phyloP scores from a whole-genome alignment of 2,888 invertebrate genomes.

The Invenusta paracnida region DNA sequence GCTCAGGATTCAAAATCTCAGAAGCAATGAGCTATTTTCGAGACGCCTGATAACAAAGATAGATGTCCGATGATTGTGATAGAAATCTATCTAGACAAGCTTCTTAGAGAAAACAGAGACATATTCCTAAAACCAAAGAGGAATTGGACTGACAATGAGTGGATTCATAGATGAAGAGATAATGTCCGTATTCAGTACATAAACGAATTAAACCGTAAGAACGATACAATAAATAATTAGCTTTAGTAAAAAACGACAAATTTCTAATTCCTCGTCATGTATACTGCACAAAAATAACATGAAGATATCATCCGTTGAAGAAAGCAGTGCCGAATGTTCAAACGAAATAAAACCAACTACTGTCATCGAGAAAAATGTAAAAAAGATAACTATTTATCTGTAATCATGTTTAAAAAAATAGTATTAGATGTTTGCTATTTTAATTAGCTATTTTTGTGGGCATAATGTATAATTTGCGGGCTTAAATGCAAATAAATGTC shows the following conservation, averaged over 20 bases:
- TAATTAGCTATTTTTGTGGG: background rate
- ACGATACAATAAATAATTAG: too few species aligned
- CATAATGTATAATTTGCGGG: background rate
- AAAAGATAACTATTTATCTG: background rate
- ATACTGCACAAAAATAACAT: too few species aligned
- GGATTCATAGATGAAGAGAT: background rate
- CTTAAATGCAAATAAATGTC: background rate
- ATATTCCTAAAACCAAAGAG: background rate
- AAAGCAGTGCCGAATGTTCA: background rate
- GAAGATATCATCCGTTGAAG: background rate
- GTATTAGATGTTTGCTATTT: background rate
- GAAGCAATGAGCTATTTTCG: background rate
- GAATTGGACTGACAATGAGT: background rate
- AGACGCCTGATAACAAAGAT: background rate
- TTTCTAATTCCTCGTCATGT: too few species aligned
- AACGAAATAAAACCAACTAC: background rate
- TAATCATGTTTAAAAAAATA: background rate
- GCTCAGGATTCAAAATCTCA: background rate
- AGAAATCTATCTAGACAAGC: background rate
- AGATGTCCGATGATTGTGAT: background rate
- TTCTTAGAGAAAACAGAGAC: background rate
- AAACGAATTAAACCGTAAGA: too few species aligned
- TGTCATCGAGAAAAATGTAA: background rate
- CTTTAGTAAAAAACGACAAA: too few species aligned
- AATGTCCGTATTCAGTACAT: too few species aligned